Evolutionary conservation across 2,888 invertebrate species (phyloP).

Genomic region (Eudasyphora cyanicolor): DNA sequence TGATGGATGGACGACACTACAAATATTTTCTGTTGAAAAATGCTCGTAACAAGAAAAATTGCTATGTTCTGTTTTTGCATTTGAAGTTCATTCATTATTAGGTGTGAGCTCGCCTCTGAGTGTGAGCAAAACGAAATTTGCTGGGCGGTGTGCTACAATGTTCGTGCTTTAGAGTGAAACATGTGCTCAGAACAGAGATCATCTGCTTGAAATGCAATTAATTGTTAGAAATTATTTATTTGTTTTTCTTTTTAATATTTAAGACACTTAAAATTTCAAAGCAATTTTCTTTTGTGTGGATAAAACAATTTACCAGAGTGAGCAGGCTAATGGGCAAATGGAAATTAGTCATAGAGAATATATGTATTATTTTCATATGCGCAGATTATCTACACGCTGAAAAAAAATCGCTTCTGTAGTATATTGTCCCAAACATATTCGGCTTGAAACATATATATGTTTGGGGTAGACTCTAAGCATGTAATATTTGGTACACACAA

Average conservation of each 20-base stretch:
- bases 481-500: no score
- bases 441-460: no score
- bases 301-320: not conserved
- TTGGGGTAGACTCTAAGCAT: no score
- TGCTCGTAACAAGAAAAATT: no score
- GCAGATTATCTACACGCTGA: no score
- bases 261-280: not conserved
- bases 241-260: conserved; percentile 3
- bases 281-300: not conserved
- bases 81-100: conserved; percentile 7
- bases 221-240: not conserved
- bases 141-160: not conserved
- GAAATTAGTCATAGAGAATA: not conserved
- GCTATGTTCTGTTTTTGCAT: not conserved
- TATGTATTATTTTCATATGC: no score
- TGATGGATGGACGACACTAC: not conserved
- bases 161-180: not conserved
- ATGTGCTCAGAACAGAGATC: not conserved
- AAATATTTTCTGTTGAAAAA: no score
- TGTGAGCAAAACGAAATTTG: not conserved
- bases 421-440: no score
- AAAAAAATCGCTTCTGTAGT: no score
- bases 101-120: not conserved
- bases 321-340: not conserved
- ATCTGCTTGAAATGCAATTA: not conserved